A percentile compares a stretch with the other conserved stretches of the same genome.
Conservation (phyloP, 2,797 vertebrate species). For the Stomatorhinus walkeri region DNA sequence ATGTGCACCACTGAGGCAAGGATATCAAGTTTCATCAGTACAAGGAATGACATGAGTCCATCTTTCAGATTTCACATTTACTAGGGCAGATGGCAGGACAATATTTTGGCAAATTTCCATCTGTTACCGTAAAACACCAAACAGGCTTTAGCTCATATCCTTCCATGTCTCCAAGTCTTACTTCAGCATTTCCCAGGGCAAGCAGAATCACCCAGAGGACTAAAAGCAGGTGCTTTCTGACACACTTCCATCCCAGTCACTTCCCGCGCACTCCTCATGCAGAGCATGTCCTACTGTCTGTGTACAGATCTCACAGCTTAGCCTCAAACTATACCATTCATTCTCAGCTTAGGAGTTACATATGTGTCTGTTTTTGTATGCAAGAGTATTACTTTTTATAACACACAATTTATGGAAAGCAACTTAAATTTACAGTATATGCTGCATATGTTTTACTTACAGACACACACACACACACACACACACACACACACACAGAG, state of each 20-base stretch:
- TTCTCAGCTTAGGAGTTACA: not conserved
- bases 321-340: not conserved
- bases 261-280: not conserved
- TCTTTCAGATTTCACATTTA: constrained; percentile 15
- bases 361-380: not conserved
- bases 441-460: not conserved
- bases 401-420: not conserved
- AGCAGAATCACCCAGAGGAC: not conserved
- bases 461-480: not conserved
- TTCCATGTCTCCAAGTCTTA: not conserved
- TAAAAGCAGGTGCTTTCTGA: not conserved
- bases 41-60: not conserved
- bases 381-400: not conserved
- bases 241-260: not conserved
- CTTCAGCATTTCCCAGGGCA: not conserved
- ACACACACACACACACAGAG: not conserved
- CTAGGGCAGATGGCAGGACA: not conserved
- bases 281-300: not conserved
- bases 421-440: not conserved
- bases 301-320: not conserved
- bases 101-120: not conserved
- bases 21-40: not conserved
- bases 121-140: not conserved
- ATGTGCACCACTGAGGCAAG: not conserved
- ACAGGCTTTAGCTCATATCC: not conserved